Conservation (phyloP, 2,888 invertebrate genomes). For the Tenodera sinensis region DNA sequence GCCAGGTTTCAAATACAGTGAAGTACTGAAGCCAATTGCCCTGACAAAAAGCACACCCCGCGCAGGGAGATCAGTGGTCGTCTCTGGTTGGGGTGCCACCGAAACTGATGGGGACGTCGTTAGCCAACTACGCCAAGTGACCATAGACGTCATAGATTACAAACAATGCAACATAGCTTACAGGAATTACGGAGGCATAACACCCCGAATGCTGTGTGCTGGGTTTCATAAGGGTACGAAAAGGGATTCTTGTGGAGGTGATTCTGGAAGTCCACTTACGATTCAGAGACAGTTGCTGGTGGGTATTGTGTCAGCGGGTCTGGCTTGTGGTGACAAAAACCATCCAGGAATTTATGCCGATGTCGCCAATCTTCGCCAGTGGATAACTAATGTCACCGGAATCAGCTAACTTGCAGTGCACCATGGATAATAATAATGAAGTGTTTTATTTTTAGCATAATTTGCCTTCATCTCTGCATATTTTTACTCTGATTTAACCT, state of each 20-base stretch:
- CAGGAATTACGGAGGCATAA: conserved; percentile 1
- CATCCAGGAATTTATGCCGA: background rate
- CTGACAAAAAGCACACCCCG: no score
- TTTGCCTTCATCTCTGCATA: no score
- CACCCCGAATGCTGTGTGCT: conserved; percentile 70
- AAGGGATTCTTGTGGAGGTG: conserved; percentile 71
- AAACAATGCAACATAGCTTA: background rate
- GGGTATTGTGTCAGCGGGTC: background rate
- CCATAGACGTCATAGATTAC: no score
- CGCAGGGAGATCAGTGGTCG: no score
- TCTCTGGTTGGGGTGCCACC: no score
- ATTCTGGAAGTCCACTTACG: conserved; percentile 76
- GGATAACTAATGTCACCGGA: background rate
- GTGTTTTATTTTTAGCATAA: no score
- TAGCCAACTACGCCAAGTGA: no score
- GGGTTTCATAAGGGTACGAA: conserved; percentile 70
- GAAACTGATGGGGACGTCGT: no score
- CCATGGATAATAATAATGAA: no score
- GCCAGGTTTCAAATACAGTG: no score
- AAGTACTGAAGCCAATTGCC: no score
- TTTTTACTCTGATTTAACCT: no score
- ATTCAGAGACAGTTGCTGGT: conserved; percentile 51
- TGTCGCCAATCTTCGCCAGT: background rate
- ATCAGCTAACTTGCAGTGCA: background rate
- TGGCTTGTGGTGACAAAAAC: background rate